phyloP scores from a whole-genome alignment of 37 sponge, comb jelly and placozoan species.

The Theonella swinhoei region DNA sequence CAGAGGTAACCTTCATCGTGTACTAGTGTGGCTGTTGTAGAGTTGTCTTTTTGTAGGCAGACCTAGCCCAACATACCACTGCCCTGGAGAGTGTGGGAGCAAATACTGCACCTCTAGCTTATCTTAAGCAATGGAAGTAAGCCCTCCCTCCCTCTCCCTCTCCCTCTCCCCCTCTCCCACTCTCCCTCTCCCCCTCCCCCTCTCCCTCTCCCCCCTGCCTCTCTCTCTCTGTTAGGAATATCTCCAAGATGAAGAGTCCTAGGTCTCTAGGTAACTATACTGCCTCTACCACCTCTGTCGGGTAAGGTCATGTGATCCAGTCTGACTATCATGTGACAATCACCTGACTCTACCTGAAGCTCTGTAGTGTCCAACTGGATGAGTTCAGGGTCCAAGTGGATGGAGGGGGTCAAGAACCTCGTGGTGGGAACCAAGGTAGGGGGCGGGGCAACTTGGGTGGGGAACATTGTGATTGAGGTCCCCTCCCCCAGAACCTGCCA shows the following conservation, averaged over 20 bases:
- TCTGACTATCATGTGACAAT: too few species aligned
- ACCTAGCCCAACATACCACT: conserved; percentile 49
- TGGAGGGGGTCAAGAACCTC: conserved; percentile 95
- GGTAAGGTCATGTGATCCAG: not conserved
- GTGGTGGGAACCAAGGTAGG: conserved; percentile 85
- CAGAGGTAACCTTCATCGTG: conserved; percentile 34
- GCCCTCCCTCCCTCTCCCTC: not conserved
- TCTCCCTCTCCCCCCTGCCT: not conserved
- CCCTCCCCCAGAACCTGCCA: conserved; percentile 74
- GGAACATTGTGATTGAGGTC: not conserved
- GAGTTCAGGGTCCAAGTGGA: conserved; percentile 82
- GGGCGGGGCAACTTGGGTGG: not conserved
- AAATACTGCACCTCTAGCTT: conserved; percentile 53
- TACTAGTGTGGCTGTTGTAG: not conserved
- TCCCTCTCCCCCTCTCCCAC: not conserved
- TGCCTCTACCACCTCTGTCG: not conserved
- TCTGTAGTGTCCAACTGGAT: conserved; percentile 52
- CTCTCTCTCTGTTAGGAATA: not conserved
- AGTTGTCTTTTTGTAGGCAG: conserved; percentile 45
- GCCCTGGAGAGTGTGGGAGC: conserved; percentile 75
- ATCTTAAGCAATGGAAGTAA: conserved; percentile 90
- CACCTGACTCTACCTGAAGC: not conserved
- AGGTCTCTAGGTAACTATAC: not conserved
- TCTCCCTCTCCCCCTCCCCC: not conserved
- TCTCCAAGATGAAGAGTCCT: not conserved